Evolutionary conservation across 2,888 invertebrate genomes (phyloP), one percentile per base, ranked within the genome.

Genomic region (Thera britannica): DNA sequence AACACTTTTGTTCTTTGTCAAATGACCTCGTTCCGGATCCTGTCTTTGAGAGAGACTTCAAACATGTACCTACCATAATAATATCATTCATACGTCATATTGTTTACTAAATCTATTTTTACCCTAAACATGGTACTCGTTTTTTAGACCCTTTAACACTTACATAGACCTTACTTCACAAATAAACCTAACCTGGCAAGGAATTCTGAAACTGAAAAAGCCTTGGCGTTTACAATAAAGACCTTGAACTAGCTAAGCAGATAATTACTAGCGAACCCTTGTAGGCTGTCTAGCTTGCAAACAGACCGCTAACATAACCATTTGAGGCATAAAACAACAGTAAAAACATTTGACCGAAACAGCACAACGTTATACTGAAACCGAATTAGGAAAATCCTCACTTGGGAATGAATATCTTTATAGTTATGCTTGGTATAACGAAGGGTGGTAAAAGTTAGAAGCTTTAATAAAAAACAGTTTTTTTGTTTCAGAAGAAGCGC

Each of bases 311-410:
- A 59, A 58, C 60, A 59, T 60, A 62, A 65, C 57, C 72, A 63
- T 71, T 66, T 60, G 59, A 72, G 67, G 65, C 70, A 60, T 64
- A 60, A 72, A 71, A 68, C 64, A 59, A 69, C 68, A 70, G 70
- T 73, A 76, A 75, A 72, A 74, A 74, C 74, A 73, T 70, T 74
- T 74, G 72, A 71, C 67, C 71, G 59, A 72, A 70, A 72, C 66
- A 75, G 72, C 78, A 75, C 80, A 79, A 79, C 78, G 77, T 79
- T 79, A 79, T 78, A 80, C 79, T 80, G 79, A 80, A 84, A 83
- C 84, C 81, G 83, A 85, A 87, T 87, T 87, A 87, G 84, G 81
- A 79, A 75, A 79, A 78, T 54, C 79, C 79, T 83, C 87, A 83
- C 82, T 68, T 3, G 72, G 70, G 78, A 72, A 72, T 73, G 68